Conservation (phyloP, 1,140 invertebrate genomes). For the Cyphomyrmex costatus region DNA sequence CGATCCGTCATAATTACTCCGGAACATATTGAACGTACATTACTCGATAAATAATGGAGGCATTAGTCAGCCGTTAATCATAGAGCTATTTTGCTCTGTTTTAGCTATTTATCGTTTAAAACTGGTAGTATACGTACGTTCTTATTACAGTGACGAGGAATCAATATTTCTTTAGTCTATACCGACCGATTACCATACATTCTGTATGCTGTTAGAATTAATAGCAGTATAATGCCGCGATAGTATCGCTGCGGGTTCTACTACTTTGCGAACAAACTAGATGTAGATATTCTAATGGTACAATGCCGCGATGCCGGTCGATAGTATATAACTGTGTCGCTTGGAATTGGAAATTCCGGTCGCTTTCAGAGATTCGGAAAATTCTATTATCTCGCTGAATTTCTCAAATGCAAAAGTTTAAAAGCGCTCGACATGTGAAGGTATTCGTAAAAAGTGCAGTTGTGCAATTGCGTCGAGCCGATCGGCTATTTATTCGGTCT, state of each 20-base stretch:
- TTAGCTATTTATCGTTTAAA: conserved; percentile 51
- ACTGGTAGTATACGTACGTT: conserved; percentile 34
- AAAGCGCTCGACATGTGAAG: background rate
- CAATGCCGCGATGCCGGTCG: conserved; percentile 29
- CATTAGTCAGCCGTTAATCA: conserved; percentile 45
- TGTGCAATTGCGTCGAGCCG: background rate
- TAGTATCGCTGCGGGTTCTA: conserved; percentile 46
- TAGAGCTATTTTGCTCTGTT: conserved; percentile 14
- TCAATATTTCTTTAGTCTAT: conserved; percentile 55
- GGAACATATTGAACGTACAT: conserved; percentile 13
- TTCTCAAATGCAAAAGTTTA: background rate
- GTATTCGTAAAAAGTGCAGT: conserved; percentile 9
- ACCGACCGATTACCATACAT: conserved; percentile 42
- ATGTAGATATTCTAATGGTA: conserved; percentile 60
- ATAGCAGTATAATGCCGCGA: conserved; percentile 54
- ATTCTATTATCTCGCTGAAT: conserved; percentile 16
- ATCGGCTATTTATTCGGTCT: conserved; percentile 44
- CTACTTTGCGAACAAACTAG: conserved; percentile 63
- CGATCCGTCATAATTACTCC: conserved; percentile 19
- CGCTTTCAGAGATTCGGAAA: conserved; percentile 9
- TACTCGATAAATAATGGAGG: conserved; percentile 47
- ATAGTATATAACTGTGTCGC: conserved; percentile 41
- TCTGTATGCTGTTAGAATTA: conserved; percentile 54
- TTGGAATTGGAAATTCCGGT: conserved; percentile 33
- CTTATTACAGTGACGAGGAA: conserved; percentile 55